Percentiles rank a stretch among this genome's conserved stretches.
phyloP scores from a whole-genome alignment of 2,797 vertebrate genomes.

The Sebastes trivittatus region DNA sequence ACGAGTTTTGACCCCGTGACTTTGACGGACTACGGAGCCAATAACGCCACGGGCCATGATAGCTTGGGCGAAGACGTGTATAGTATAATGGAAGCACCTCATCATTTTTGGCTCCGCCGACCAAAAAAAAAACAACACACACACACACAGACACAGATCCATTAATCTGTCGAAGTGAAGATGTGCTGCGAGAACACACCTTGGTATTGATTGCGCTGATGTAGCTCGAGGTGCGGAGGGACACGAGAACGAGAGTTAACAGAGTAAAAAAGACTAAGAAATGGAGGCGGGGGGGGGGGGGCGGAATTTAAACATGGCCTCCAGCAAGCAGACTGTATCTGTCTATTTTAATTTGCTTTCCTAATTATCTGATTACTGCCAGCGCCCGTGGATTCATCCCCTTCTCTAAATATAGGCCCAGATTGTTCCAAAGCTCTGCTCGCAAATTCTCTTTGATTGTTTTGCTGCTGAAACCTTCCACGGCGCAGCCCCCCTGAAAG shows the following conservation, averaged over 20 bases:
- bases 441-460: conserved; percentile 75
- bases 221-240: conserved; percentile 42
- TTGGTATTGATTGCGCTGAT: conserved; percentile 48
- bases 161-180: conserved; percentile 50
- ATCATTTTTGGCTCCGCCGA: conserved; percentile 8
- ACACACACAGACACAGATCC: conserved; percentile 30
- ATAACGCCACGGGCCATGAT: conserved; percentile 42
- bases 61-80: neutral
- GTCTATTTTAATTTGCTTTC: conserved; percentile 81
- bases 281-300: neutral
- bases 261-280: conserved; percentile 34
- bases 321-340: conserved; percentile 72
- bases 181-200: conserved; percentile 35
- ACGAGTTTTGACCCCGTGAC: conserved; percentile 48
- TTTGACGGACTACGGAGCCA: conserved; percentile 35
- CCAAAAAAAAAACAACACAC: neutral
- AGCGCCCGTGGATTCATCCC: conserved; percentile 65
- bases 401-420: conserved; percentile 71
- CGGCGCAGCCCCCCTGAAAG: conserved; percentile 29
- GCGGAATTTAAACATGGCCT: conserved; percentile 58
- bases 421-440: conserved; percentile 62
- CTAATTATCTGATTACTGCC: conserved; percentile 82
- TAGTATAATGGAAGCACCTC: conserved; percentile 33
- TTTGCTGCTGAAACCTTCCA: conserved; percentile 55
- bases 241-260: conserved; percentile 27